phyloP scores from a whole-genome alignment of 2,888 invertebrate genomes.

The Papilio elwesi region DNA sequence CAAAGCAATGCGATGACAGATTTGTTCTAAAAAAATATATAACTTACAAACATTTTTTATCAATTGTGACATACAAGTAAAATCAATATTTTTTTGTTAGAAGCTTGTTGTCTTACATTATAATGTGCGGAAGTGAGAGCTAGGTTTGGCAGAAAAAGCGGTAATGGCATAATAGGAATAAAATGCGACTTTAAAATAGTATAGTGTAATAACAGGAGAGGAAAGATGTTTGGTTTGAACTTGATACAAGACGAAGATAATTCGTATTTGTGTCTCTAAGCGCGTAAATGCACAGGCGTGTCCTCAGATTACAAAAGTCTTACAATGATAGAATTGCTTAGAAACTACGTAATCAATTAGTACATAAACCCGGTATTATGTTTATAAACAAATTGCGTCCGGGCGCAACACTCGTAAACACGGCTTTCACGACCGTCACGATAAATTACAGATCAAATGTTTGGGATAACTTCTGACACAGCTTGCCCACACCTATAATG shows the following conservation, averaged over 20 bases:
- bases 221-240: too few species aligned
- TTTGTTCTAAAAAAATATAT: background rate
- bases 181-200: too few species aligned
- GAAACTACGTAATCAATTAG: slow-evolving; percentile 23
- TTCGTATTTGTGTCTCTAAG: too few species aligned
- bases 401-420: slow-evolving; percentile 33
- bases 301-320: background rate
- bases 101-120: too few species aligned
- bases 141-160: too few species aligned
- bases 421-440: slow-evolving; percentile 31
- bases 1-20: background rate
- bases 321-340: slow-evolving; percentile 18
- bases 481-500: slow-evolving; percentile 27
- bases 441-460: slow-evolving; percentile 37
- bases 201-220: too few species aligned
- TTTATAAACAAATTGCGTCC: slow-evolving; percentile 32
- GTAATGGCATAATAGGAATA: too few species aligned
- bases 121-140: too few species aligned
- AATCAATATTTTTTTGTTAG: too few species aligned
- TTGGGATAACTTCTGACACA: slow-evolving; percentile 27
- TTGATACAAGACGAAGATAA: too few species aligned
- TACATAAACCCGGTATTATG: slow-evolving; percentile 13
- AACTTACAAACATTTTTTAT: background rate
- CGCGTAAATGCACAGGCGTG: background rate
- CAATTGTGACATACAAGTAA: too few species aligned